A percentile compares a stretch with the other conserved stretches of the same genome.
Evolutionary conservation across 2,888 invertebrate species (phyloP).

Genomic region (Megastigmus dorsalis): DNA sequence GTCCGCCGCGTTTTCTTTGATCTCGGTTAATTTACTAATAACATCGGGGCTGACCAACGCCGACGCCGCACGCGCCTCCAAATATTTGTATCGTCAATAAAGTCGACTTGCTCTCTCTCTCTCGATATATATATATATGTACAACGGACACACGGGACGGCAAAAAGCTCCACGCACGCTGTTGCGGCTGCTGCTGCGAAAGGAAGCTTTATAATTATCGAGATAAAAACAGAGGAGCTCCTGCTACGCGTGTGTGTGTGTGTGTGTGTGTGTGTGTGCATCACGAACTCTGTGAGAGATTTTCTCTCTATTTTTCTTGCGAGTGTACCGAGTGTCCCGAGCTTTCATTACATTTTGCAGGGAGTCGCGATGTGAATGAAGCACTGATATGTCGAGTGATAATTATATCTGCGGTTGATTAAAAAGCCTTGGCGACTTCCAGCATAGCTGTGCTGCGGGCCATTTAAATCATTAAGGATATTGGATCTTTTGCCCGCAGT

Average conservation of each 20-base stretch:
- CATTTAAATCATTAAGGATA: too few relatives aligned
- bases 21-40: constrained; percentile 75
- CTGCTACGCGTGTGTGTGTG: too few relatives aligned
- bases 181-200: neutral
- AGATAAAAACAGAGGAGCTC: constrained; percentile 40
- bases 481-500: too few relatives aligned
- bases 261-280: too few relatives aligned
- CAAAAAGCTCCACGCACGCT: constrained; percentile 11
- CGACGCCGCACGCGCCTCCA: constrained; percentile 63
- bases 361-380: neutral
- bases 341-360: constrained; percentile 13
- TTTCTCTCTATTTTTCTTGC: neutral
- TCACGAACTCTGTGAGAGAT: too few relatives aligned
- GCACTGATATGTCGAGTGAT: too few relatives aligned
- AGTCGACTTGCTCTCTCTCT: constrained; percentile 30
- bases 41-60: constrained; percentile 62
- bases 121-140: too few relatives aligned
- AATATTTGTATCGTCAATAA: constrained; percentile 74
- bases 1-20: constrained; percentile 72
- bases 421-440: constrained; percentile 7
- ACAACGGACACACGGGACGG: neutral
- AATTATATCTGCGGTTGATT: constrained; percentile 33
- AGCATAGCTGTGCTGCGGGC: too few relatives aligned
- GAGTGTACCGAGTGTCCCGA: too few relatives aligned
- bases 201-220: constrained; percentile 50